These are phyloP conservation scores for Phalangium opilio DNA, from an alignment of 2,888 invertebrate species.

Conservation along the genomic window DNA sequence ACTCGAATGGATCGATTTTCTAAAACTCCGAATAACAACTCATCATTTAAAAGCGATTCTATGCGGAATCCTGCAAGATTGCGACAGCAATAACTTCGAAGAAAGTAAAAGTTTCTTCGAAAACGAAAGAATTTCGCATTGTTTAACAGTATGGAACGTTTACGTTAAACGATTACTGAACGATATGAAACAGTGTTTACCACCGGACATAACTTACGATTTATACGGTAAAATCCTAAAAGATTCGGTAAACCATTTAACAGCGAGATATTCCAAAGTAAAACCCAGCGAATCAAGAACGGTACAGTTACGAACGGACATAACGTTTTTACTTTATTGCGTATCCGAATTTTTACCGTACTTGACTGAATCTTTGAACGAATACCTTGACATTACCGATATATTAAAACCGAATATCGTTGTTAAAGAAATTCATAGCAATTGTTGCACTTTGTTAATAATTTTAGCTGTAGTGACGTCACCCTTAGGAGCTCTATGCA, in stretches of 20 bases:
- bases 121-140: conserved; percentile 11
- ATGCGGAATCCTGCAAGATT: conserved; percentile 13
- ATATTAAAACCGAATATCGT: neutral
- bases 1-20: conserved; percentile 1
- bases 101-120: conserved; percentile 14
- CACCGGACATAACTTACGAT: conserved; percentile 7
- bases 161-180: conserved; percentile 8
- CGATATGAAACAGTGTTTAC: conserved; percentile 9
- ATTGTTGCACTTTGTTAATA: conserved; percentile 9
- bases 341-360: neutral
- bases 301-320: conserved; percentile 6
- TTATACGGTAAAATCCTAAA: conserved; percentile 6
- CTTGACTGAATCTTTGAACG: too few species aligned
- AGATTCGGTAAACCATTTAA: conserved; percentile 8
- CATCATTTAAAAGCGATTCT: conserved; percentile 7
- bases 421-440: conserved; percentile 10
- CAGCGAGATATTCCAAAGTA: conserved; percentile 6
- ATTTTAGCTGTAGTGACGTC: conserved; percentile 8
- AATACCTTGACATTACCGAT: too few species aligned
- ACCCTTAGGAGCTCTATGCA: conserved; percentile 7
- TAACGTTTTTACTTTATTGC: conserved; percentile 7
- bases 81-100: conserved; percentile 10
- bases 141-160: conserved; percentile 12
- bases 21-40: neutral
- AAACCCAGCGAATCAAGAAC: conserved; percentile 10